Evolutionary conservation across 2,113 vertebrate genomes (phyloP), one percentile per base, ranked within the genome.

Genomic region (Pogonocichla stellata): DNA sequence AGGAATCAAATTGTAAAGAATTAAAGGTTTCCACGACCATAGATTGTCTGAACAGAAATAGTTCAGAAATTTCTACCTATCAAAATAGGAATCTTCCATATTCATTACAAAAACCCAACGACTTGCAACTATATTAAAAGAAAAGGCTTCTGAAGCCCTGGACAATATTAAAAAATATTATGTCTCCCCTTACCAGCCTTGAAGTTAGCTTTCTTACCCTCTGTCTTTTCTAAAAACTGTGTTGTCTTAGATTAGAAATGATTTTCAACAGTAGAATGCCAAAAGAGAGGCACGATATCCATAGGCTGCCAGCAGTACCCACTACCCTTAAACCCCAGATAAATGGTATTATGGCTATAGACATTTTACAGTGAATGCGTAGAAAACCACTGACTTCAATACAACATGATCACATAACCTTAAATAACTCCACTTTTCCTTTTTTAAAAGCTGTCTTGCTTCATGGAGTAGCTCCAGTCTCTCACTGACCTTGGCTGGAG

Each of bases 401-500:
- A 43, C 0, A 83, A 26, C 22, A 71, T 8, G 18, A 82, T 34
- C 53, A 65, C 56, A 60, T 56, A 88, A 80, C 88, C 88, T 93
- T 80, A 90, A 92, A 88, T 62, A 83, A 88, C 66, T n/a, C 66
- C 42, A 42, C 19, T 26, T 9, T 29, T 74, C n/a, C 43, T 56
- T 72, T 69, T 88, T 80, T 5, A 5, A 83, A 86, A 80, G 25
- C 19, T 74, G 20, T 20, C 78, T 80, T 86, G 66, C 36, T 81
- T 62, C 69, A 60, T 28, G 67, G 64, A 74, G 82, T 62, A 86
- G 65, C 53, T 71, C 33, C 67, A 62, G 60, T 43, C 71, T 83
- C 75, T 94, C 51, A 34, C 45, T 80, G 92, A 90, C 92, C 85
- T 95, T 92, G 82, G 80, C 88, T 78, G 34, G 22, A 93, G 72